Conservation (phyloP, 2,797 vertebrate genomes). For the Denticeps clupeoides region DNA sequence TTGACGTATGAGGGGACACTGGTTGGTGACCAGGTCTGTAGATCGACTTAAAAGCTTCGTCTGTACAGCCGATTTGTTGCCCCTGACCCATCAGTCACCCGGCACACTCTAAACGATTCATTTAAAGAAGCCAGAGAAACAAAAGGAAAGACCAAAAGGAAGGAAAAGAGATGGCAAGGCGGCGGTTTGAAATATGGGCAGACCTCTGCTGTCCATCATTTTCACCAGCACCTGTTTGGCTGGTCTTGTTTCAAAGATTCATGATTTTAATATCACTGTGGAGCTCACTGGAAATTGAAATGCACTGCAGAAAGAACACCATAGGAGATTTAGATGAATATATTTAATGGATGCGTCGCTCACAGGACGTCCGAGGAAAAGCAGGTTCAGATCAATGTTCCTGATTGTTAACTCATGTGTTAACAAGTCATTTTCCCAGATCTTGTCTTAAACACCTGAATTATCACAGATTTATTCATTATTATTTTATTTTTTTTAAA, state of each 20-base stretch:
- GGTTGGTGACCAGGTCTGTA: constrained; percentile 40
- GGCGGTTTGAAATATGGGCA: constrained; percentile 52
- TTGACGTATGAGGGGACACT: not conserved
- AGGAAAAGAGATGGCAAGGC: no score
- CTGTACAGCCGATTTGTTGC: constrained; percentile 29
- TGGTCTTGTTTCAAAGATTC: constrained; percentile 52
- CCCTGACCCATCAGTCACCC: constrained; percentile 47
- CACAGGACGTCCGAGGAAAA: no score
- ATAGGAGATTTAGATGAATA: no score
- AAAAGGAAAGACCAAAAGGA: constrained; percentile 31
- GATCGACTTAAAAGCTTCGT: no score
- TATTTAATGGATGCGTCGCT: no score
- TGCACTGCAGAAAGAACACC: constrained; percentile 21
- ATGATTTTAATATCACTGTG: constrained; percentile 48
- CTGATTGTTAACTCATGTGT: no score
- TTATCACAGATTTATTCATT: no score
- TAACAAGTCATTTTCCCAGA: no score
- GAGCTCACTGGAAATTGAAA: constrained; percentile 57
- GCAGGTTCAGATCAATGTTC: no score
- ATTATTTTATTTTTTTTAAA: no score
- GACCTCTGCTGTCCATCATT: constrained; percentile 31
- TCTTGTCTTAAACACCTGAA: no score
- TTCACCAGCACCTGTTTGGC: constrained; percentile 34
- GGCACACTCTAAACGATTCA: constrained; percentile 52
- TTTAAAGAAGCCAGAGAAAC: constrained; percentile 50